phyloP scores from a whole-genome alignment of 2,888 invertebrate species.

The Drosophila pegasa region DNA sequence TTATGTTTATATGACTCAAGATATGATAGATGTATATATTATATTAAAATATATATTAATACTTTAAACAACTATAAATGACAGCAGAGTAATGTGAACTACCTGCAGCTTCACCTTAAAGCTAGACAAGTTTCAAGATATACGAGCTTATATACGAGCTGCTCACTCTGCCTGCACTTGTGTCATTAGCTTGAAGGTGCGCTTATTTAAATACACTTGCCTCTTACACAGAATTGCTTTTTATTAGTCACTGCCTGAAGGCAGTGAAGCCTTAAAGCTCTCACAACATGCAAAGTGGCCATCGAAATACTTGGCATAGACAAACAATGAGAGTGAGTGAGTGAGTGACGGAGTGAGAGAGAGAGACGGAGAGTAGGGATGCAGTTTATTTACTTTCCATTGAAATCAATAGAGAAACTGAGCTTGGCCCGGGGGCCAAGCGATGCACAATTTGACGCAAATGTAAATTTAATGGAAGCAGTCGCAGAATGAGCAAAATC shows the following conservation, averaged over 20 bases:
- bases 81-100: background rate
- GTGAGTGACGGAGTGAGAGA: background rate
- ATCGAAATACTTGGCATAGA: slow-evolving; percentile 9
- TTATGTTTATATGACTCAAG: too few relatives aligned
- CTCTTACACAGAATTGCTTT: slow-evolving; percentile 11
- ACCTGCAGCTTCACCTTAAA: background rate
- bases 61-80: too few relatives aligned
- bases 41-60: too few relatives aligned
- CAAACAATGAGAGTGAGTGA: background rate
- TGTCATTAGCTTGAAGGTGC: background rate
- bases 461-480: slow-evolving; percentile 49
- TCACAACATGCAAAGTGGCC: slow-evolving; percentile 31
- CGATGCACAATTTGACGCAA: slow-evolving; percentile 30
- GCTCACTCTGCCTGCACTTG: background rate
- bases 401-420: slow-evolving; percentile 28
- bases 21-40: too few relatives aligned
- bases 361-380: slow-evolving; percentile 3
- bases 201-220: slow-evolving; percentile 1
- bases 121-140: background rate
- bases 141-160: background rate
- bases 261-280: slow-evolving; percentile 25
- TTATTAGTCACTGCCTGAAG: slow-evolving; percentile 12
- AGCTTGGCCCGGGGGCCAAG: slow-evolving; percentile 11
- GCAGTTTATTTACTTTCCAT: slow-evolving; percentile 11
- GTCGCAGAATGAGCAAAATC: slow-evolving; percentile 34